These are phyloP conservation scores for Ectobius pallidus DNA, from an alignment of 2,888 invertebrate genomes.

Conservation along the genomic window DNA sequence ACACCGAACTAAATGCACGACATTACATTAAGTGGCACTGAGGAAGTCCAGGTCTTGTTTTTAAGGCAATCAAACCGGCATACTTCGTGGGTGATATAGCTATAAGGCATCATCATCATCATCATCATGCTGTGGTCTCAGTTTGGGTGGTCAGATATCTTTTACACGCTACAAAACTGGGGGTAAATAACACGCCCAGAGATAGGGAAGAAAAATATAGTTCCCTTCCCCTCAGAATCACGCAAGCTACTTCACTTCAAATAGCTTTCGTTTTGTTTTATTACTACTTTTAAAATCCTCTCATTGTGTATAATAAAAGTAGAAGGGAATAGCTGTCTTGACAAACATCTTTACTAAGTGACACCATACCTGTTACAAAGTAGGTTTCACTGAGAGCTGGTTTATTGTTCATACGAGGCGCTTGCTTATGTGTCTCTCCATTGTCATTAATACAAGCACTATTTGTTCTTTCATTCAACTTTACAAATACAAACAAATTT, in stretches of 20 bases:
- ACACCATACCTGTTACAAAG: no score
- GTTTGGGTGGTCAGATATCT: not conserved
- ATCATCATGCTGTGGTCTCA: not conserved
- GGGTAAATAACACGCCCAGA: not conserved
- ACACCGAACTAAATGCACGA: not conserved
- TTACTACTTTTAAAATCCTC: not conserved
- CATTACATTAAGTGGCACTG: not conserved
- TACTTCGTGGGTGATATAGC: constrained; percentile 23
- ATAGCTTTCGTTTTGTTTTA: not conserved
- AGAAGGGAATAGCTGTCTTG: not conserved
- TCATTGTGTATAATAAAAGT: not conserved
- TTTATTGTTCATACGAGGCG: no score
- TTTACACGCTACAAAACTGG: not conserved
- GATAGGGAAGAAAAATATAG: not conserved
- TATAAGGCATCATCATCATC: not conserved
- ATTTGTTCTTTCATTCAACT: no score
- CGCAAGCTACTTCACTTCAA: not conserved
- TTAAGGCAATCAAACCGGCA: not conserved
- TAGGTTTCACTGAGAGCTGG: no score
- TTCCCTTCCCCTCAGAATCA: not conserved
- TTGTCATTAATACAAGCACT: no score
- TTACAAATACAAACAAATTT: no score
- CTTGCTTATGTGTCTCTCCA: no score
- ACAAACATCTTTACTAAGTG: no score
- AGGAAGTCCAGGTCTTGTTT: not conserved